phyloP scores from a whole-genome alignment of 2,797 vertebrate species.

The Eospalax fontanierii region DNA sequence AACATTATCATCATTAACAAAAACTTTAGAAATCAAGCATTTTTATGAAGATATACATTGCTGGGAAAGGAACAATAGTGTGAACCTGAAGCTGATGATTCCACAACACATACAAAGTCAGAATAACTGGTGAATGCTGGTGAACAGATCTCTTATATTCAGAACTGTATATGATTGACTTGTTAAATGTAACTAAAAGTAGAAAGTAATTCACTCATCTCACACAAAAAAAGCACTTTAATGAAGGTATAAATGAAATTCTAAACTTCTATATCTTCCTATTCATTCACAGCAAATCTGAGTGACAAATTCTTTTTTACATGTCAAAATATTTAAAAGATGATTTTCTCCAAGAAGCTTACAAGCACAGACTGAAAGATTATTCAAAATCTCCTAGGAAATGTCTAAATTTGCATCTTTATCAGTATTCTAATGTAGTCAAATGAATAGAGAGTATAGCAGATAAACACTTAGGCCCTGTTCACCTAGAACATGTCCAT shows the following conservation, averaged over 20 bases:
- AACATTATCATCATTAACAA: not conserved
- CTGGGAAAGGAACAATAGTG: not conserved
- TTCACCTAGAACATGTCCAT: not conserved
- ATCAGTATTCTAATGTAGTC: not conserved
- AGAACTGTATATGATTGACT: not conserved
- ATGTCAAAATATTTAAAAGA: slow-evolving; percentile 32
- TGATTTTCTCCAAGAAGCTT: slow-evolving; percentile 1
- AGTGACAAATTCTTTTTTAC: not conserved
- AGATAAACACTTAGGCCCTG: not conserved
- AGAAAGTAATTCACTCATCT: not conserved
- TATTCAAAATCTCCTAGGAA: not conserved
- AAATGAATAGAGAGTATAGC: not conserved
- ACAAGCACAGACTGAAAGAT: not conserved
- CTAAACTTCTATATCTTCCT: not conserved
- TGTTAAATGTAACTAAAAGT: not conserved
- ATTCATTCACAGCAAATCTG: not conserved
- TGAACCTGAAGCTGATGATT: no score
- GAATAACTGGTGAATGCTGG: not conserved
- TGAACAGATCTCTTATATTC: not conserved
- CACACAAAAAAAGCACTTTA: not conserved
- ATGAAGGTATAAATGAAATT: not conserved
- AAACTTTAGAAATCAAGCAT: no score
- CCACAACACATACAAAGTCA: not conserved
- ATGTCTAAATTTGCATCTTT: slow-evolving; percentile 14
- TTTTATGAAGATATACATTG: no score